Percentiles rank a stretch among this genome's conserved stretches.
phyloP scores from a whole-genome alignment of 2,113 vertebrate genomes.

The Cricetomys ansorgei region DNA sequence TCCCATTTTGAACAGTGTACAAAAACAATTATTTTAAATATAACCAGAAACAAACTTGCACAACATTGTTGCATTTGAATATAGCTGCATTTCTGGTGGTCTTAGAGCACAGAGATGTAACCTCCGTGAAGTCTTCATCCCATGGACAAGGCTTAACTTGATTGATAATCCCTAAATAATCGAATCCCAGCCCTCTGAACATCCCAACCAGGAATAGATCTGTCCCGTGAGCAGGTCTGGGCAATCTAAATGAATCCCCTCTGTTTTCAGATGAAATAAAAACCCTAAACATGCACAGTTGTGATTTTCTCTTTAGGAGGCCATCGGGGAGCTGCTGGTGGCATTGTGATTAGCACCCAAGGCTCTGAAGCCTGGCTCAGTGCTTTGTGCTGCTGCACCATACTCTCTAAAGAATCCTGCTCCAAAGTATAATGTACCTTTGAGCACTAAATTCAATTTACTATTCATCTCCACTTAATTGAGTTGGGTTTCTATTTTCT shows the following conservation, averaged over 20 bases:
- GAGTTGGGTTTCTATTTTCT: conserved; percentile 65
- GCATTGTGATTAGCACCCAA: background rate
- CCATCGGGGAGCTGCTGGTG: no score
- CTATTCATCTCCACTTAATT: conserved; percentile 48
- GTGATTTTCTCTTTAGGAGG: background rate
- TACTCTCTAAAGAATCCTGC: background rate
- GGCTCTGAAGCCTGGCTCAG: background rate
- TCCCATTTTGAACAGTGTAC: no score
- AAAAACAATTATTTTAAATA: no score
- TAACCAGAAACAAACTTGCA: no score
- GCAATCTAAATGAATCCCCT: background rate
- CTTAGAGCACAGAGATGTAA: background rate
- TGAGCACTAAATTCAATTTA: conserved; percentile 70
- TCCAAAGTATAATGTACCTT: conserved; percentile 29
- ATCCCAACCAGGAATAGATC: background rate
- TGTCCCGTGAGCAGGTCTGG: background rate
- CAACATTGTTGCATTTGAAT: background rate
- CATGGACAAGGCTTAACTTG: no score
- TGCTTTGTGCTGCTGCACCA: background rate
- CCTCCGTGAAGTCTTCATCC: background rate
- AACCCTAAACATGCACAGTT: background rate
- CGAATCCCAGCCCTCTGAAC: background rate
- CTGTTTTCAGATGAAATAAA: background rate
- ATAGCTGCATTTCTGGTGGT: background rate
- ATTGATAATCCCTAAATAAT: background rate